Percentiles rank a stretch among this genome's conserved stretches.
Evolutionary conservation across 1,140 invertebrate genomes (phyloP).

Genomic region (Drosophila chauvacae): DNA sequence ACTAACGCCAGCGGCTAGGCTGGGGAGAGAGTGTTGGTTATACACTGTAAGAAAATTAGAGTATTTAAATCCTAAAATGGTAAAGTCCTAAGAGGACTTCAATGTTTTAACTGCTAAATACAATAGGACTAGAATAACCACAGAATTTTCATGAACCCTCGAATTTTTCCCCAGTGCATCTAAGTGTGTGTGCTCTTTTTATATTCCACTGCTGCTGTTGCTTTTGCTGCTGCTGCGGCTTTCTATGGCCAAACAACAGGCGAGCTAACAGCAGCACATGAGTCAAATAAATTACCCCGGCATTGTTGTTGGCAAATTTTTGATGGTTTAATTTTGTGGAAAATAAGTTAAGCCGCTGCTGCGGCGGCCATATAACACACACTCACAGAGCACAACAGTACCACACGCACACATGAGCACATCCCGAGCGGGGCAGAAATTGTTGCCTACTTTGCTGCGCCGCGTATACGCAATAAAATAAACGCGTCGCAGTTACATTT

Average conservation of each 20-base stretch:
- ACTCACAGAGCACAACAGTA: constrained; percentile 32
- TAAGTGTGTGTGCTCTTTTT: constrained; percentile 52
- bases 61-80: no score
- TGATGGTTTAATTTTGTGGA: constrained; percentile 83
- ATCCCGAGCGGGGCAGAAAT: constrained; percentile 37
- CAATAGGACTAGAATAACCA: not conserved
- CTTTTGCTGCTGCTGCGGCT: constrained; percentile 41
- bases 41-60: not conserved
- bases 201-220: constrained; percentile 23
- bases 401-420: constrained; percentile 51
- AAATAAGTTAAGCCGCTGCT: constrained; percentile 82
- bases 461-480: constrained; percentile 82
- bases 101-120: not conserved
- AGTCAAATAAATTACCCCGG: constrained; percentile 81
- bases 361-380: constrained; percentile 70
- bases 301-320: constrained; percentile 83
- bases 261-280: constrained; percentile 63
- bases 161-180: constrained; percentile 26
- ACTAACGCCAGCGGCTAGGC: constrained; percentile 46
- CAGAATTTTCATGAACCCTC: not conserved
- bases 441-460: constrained; percentile 70
- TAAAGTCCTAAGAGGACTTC: not conserved
- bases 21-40: constrained; percentile 28
- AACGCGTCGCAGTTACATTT: constrained; percentile 78
- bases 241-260: constrained; percentile 52